Base-by-base conservation (phyloP, 2,888 invertebrate genomes). In the Rhopalosiphum nymphaeae region DNA sequence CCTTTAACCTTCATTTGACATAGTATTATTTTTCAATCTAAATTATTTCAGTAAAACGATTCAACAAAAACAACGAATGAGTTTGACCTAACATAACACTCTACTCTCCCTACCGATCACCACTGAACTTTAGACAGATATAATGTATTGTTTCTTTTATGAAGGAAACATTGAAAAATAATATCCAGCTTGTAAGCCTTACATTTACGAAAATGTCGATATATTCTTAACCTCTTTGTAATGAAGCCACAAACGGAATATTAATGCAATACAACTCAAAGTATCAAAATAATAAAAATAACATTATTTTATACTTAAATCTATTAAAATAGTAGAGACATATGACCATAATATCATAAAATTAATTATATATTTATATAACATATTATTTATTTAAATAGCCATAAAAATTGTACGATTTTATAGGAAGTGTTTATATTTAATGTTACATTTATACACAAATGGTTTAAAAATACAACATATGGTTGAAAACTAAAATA, bases 21-120 rank as follows among this genome's bases (percentile, higher is more conserved):
- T 26, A 29, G n/a, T 84, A 91, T 91, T 91, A 91, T 84, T 53
- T 78, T 84, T 91, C 91, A 91, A 91, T 91, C 91, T 91, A 78
- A 91, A 78, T 84, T 36, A 36, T 56, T 91, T 67, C 53, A 5
- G 91, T 42, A 84, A 91, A 91, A 91, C 49, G 91, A 78, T 78
- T 49, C 36, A 25, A 4, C 42, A 42, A 67, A 84, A 84, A 56
- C 78, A 84, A 84, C 26, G 53, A 84, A 26, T 29, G 42, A 42
- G 25, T 91, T 49, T 46, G 49, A 49, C 49, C 49, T 91, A 16
- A 26, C 57, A 3, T 44, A 44, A 44, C 29, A 25, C 29, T 9
- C 10, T 61, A 16, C n/a, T 89, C 89, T 25, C 36, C 25, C 13
- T 16, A 0, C 11, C 21, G 25, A 67, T n/a, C 61, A 46, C 46